Base-by-base conservation (phyloP, 2,797 vertebrate species). In the Telmatherina bonti region DNA sequence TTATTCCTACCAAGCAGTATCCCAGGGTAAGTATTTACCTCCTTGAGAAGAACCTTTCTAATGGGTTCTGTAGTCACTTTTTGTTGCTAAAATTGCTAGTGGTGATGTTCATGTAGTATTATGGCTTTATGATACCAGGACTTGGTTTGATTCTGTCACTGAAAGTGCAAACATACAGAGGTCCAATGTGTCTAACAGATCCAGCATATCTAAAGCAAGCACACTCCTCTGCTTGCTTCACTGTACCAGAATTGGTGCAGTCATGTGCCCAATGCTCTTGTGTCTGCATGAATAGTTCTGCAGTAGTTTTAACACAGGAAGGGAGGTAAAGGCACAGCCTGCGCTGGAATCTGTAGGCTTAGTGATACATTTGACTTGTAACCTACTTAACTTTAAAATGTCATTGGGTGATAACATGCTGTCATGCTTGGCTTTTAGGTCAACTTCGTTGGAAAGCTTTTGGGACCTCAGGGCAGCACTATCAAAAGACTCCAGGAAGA, bases 401-500 rank as follows among this genome's bases (percentile, higher is more conserved):
- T 15, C 13, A 15, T 5, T 38, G 7, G 18, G 0, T 27, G 26
- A 57, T 13, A 1, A 7, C 8, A 38, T 41, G 22, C 26, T 45
- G 1, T 13, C 11, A 51, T 51, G 22, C 15, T 4, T 16, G 38
- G 5, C 29, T 8, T 10, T 13, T 88, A 99, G 98, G 97, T 98
- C 72, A 99, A 99, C 87, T 99, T 99, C 76, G 97, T 99, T 30
- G 98, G 98, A 4, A 99, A 99, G 89, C 97, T 99, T 84, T 91
- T 99, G 83, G 98, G 98, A 71, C 97, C 98, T 12, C 97, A 98
- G 88, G 98, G 98, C n/a, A 99, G 96, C 93, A 98, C 97, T 58
- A 98, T 99, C 80, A 99, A 99, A 81, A 95, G 98, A 60, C 95
- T 99, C 7, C 98, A 99, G 81, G 97, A 99, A 57, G 98, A 99